Base-by-base conservation (phyloP, 2,888 invertebrate species). In the Bursaphelenchus okinawaensis region DNA sequence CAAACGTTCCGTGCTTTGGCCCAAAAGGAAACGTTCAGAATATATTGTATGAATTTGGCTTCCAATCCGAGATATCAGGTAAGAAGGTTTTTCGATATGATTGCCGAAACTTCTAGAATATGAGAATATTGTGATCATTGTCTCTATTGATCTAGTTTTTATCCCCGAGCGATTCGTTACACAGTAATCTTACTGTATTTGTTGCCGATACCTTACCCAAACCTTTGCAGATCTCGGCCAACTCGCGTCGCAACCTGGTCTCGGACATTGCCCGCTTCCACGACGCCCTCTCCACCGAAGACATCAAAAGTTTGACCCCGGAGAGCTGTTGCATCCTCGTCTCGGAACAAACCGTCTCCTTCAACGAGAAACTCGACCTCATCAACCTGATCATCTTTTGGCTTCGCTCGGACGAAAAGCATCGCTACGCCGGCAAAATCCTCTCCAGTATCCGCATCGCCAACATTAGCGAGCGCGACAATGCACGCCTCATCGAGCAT, bases 11-110 rank as follows among this genome's bases (percentile, higher is more conserved):
- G 4, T 12, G 31, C 57, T 22, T 29, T 64, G 64, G 58, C 64
- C 6, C 9, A 31, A 23, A 22, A 60, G 9, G 28, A 12, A 23
- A 27, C 26, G 20, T 20, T 58, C 28, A 23, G 50, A 22, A 27
- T 64, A n/a, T 12, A 16, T 20, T 59, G 52, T 20, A 12, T 64
- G 23, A 64, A 64, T 29, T 20, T 64, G 51, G 64, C 59, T 22
- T 27, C 52, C n/a, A 54, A 64, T 29, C 20, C 22, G 16, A 40
- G 59, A 22, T 64, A 29, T 52, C 16, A 24, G 23, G 60, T 60
- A 9, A 8, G 24, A 27, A 16, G 8, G 20, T 20, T 19, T 22
- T 55, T n/a, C n/a, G n/a, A 55, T 22, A 26, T 55, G 19, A 1
- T 2, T 55, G 55, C 4, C n/a, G n/a, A 26, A 22, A 55, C 8